A percentile compares a stretch with the other conserved stretches of the same genome.
Evolutionary conservation across 2,888 invertebrate species (phyloP).

Genomic region (Dendrolimus pini): DNA sequence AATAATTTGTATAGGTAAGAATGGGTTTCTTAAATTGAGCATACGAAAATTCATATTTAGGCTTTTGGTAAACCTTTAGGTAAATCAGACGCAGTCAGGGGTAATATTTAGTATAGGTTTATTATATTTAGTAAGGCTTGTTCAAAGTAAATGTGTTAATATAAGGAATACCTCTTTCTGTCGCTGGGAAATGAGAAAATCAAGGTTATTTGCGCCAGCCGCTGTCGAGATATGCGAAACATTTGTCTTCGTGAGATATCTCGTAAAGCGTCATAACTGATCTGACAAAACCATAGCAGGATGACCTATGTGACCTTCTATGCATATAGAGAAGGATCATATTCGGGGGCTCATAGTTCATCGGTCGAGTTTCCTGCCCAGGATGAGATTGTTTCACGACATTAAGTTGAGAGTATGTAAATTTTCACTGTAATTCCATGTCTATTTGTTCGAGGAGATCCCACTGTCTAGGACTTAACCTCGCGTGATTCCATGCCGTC

Average conservation of each 20-base stretch:
- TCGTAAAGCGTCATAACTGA: constrained; percentile 53
- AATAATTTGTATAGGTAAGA: too few species aligned
- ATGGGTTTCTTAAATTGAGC: too few species aligned
- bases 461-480: constrained; percentile 12
- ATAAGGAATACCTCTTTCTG: constrained; percentile 3
- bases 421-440: constrained; percentile 59
- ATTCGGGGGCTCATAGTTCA: constrained; percentile 32
- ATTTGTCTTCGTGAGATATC: constrained; percentile 67
- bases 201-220: constrained; percentile 45
- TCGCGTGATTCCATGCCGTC: constrained; percentile 50
- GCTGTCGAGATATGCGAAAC: constrained; percentile 49
- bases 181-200: constrained; percentile 47
- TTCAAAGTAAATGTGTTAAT: too few species aligned
- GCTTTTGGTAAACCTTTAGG: too few species aligned
- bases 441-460: constrained; percentile 44
- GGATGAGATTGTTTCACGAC: constrained; percentile 72
- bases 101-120: neutral
- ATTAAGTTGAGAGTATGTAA: constrained; percentile 71
- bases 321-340: constrained; percentile 17
- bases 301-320: constrained; percentile 28
- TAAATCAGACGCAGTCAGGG: too few species aligned
- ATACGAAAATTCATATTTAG: too few species aligned
- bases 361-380: constrained; percentile 57
- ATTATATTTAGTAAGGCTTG: too few species aligned
- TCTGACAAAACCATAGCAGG: constrained; percentile 37